Evolutionary conservation across 1,140 invertebrate species (phyloP).

Genomic region (Drosophila ercepeae): DNA sequence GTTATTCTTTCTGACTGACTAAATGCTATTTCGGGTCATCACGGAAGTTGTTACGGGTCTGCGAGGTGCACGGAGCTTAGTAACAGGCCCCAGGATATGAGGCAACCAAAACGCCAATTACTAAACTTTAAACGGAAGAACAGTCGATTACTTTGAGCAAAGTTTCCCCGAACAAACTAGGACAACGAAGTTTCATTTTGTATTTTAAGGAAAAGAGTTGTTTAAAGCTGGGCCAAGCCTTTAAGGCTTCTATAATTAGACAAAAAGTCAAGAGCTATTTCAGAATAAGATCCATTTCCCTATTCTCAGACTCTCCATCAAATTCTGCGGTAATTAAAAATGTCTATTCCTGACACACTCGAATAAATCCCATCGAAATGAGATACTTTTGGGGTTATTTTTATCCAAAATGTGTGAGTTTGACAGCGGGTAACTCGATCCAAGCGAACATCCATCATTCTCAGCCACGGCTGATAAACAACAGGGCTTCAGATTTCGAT

Average conservation of each 20-base stretch:
- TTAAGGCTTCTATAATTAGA: not conserved
- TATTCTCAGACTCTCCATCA: not conserved
- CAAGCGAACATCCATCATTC: slow-evolving; percentile 24
- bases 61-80: not conserved
- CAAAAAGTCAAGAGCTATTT: not conserved
- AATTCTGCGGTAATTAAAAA: slow-evolving; percentile 12
- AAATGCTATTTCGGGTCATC: slow-evolving; percentile 58
- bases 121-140: slow-evolving; percentile 31
- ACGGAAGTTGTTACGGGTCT: slow-evolving; percentile 46
- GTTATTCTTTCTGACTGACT: slow-evolving; percentile 19
- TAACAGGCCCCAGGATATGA: slow-evolving; percentile 21
- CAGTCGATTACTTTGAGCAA: not conserved
- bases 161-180: not conserved
- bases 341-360: slow-evolving; percentile 34
- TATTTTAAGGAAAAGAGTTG: too few relatives aligned
- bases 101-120: slow-evolving; percentile 36
- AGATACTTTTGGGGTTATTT: slow-evolving; percentile 40
- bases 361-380: slow-evolving; percentile 23
- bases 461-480: slow-evolving; percentile 10
- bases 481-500: slow-evolving; percentile 30
- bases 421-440: slow-evolving; percentile 41
- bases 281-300: slow-evolving; percentile 16
- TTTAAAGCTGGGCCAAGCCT: too few relatives aligned
- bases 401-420: slow-evolving; percentile 22
- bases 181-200: too few relatives aligned